Percentiles rank a stretch among this genome's conserved stretches.
Conservation (phyloP, 2,888 invertebrate genomes). For the Galerucella pusilla region DNA sequence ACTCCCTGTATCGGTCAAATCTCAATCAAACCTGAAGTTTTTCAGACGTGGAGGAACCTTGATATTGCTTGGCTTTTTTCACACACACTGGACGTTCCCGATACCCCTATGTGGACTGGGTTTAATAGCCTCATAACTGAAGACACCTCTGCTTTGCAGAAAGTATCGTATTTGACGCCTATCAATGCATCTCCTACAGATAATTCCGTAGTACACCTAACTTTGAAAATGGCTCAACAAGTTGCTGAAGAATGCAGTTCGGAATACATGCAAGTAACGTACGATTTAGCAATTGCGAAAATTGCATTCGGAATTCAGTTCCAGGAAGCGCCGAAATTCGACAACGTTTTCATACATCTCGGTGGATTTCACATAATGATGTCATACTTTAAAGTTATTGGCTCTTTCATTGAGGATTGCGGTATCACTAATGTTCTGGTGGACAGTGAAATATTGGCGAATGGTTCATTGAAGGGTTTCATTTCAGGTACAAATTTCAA, state of each 20-base stretch:
- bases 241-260: conserved; percentile 17
- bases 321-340: conserved; percentile 47
- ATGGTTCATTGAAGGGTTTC: conserved; percentile 30
- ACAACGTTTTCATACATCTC: conserved; percentile 51
- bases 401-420: conserved; percentile 32
- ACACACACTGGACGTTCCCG: conserved; percentile 17
- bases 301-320: conserved; percentile 50
- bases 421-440: conserved; percentile 23
- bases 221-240: conserved; percentile 14
- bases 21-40: neutral
- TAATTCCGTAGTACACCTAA: conserved; percentile 34
- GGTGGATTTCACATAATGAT: conserved; percentile 53
- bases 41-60: neutral
- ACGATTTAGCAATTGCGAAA: conserved; percentile 46
- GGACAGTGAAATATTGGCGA: conserved; percentile 24
- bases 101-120: conserved; percentile 21
- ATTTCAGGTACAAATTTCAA: conserved; percentile 32
- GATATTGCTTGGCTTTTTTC: conserved; percentile 5
- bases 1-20: conserved; percentile 16
- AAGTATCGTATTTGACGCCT: conserved; percentile 53
- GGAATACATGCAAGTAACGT: conserved; percentile 14
- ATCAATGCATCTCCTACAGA: conserved; percentile 56
- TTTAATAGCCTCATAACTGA: conserved; percentile 6
- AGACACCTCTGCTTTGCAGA: conserved; percentile 5
- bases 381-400: conserved; percentile 47